Evolutionary conservation across 2,888 invertebrate genomes (phyloP), one percentile per base, ranked within the genome.

Genomic region (Dyspetes luteomarginatus): DNA sequence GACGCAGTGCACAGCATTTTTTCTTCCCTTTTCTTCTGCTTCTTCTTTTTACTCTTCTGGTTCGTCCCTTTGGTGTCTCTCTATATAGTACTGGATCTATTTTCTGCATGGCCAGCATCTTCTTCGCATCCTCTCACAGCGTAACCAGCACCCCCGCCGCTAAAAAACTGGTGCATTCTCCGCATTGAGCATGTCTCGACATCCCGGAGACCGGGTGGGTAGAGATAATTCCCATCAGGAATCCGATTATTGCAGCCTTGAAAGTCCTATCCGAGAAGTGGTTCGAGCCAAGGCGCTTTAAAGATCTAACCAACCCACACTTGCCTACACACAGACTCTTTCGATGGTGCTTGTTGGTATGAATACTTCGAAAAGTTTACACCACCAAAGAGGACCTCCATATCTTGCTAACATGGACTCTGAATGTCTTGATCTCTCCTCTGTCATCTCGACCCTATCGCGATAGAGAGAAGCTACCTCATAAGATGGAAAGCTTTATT

Each of bases 231-330:
- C 80, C 81, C 85, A n/a, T n/a, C n/a, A 89, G 86, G 89, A 90
- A 90, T 89, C 87, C 86, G 87, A 90, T 90, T 89, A 90, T 88
- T 88, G 86, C 87, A 84, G 86, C 87, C 87, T 87, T 84, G 87
- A 83, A 84, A 85, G 0, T 82, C 85, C 86, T 85, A 85, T 55
- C 4, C 24, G 2, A 74, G 17, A 72, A 45, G 30, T 43, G 15
- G 19, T 62, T 48, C 22, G 22, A 52, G 45, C 55, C 69, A 62
- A 62, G 67, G 56, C n/a, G n/a, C 48, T 28, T 69, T 30, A 9
- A 68, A 56, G 52, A 73, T 45, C 64, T 43, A 60, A 62, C 62
- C 73, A 64, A 64, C 68, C 45, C 41, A 15, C 52, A 22, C 55
- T 30, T 67, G 60, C 69, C 9, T 48, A 56, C 43, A 55, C 30